phyloP scores from a whole-genome alignment of 2,888 invertebrate genomes.

The Ectemnius cavifrons region DNA sequence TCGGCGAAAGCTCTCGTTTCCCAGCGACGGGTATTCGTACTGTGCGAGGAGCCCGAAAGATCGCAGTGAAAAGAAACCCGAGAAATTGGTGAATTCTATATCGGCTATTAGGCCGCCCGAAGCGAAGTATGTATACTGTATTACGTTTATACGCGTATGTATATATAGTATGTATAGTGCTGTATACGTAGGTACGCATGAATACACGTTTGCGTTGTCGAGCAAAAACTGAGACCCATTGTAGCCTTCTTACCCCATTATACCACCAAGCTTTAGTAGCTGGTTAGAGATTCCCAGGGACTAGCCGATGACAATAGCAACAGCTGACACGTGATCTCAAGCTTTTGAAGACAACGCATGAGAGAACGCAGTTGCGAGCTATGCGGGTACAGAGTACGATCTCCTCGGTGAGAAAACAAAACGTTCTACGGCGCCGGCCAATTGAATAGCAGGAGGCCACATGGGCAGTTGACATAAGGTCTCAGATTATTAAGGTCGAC shows the following conservation, averaged over 20 bases:
- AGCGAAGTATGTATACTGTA: slow-evolving; percentile 46
- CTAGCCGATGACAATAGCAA: too few relatives aligned
- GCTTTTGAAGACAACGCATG: too few relatives aligned
- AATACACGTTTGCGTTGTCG: not conserved
- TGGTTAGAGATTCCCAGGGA: too few relatives aligned
- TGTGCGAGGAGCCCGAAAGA: slow-evolving; percentile 18
- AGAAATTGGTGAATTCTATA: slow-evolving; percentile 37
- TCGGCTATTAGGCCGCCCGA: slow-evolving; percentile 58
- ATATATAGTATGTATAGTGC: slow-evolving; percentile 32
- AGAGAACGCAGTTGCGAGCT: not conserved
- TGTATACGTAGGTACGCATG: slow-evolving; percentile 21
- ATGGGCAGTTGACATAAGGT: too few relatives aligned
- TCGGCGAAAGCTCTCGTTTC: too few relatives aligned
- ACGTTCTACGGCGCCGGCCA: too few relatives aligned
- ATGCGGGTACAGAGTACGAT: too few relatives aligned
- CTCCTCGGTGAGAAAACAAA: too few relatives aligned
- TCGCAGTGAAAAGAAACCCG: not conserved
- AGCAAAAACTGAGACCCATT: not conserved
- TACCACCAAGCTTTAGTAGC: too few relatives aligned
- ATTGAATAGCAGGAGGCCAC: too few relatives aligned
- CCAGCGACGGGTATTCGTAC: slow-evolving; percentile 5
- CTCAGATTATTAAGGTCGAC: too few relatives aligned
- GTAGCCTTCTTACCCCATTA: not conserved
- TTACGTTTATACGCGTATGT: slow-evolving; percentile 12
- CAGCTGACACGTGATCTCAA: too few relatives aligned